phyloP scores from a whole-genome alignment of 2,797 vertebrate species.

The Notolabrus celidotus region DNA sequence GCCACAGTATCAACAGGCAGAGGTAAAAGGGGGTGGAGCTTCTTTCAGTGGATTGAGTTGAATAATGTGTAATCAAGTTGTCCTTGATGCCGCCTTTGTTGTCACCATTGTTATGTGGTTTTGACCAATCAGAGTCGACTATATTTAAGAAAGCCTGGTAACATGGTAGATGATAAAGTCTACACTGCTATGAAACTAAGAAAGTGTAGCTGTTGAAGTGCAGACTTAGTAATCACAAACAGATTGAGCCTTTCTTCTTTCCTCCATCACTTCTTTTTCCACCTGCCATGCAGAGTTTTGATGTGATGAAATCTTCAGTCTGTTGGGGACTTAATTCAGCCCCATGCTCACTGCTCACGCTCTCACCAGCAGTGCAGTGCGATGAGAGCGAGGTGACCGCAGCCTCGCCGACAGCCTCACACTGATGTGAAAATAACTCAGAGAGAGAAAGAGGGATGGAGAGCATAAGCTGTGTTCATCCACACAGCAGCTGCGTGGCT shows the following conservation, averaged over 20 bases:
- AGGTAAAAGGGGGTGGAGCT: no score
- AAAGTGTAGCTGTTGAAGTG: no score
- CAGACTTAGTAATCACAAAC: neutral
- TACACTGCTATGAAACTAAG: no score
- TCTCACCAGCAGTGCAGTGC: neutral
- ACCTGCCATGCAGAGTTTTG: neutral
- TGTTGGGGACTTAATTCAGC: neutral
- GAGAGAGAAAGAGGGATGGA: slow-evolving; percentile 4
- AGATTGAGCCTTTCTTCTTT: no score
- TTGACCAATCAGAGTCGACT: no score
- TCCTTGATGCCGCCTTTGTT: no score
- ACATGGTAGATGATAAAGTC: no score
- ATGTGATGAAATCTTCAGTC: neutral
- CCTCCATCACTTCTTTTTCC: neutral
- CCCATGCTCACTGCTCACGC: slow-evolving; percentile 1
- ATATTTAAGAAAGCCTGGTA: no score
- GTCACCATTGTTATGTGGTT: no score
- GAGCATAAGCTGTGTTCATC: slow-evolving; percentile 28
- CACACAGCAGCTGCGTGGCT: slow-evolving; percentile 29
- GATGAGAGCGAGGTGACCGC: neutral
- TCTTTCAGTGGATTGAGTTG: no score
- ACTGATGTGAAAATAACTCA: slow-evolving; percentile 20
- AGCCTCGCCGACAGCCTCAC: slow-evolving; percentile 19
- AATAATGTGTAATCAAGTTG: no score
- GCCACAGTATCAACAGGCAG: no score